A percentile compares a stretch with the other conserved stretches of the same genome.
phyloP scores from a whole-genome alignment of 2,113 vertebrate species.

The Pica pica region DNA sequence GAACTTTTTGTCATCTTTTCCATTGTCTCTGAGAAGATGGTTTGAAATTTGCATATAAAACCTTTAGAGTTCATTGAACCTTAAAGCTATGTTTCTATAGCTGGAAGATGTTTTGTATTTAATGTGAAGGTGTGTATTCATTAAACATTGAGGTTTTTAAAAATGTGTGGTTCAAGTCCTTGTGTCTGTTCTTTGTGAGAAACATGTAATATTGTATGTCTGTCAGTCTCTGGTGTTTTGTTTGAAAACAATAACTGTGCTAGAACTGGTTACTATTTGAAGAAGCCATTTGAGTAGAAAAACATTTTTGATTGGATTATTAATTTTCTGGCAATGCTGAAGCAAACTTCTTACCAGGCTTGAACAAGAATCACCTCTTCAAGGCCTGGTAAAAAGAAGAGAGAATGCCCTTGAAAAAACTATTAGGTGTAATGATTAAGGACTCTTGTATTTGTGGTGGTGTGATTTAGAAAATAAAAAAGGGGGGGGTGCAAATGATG shows the following conservation, averaged over 20 bases:
- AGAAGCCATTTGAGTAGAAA: conserved; percentile 46
- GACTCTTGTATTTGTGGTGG: neutral
- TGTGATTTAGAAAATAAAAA: neutral
- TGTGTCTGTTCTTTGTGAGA: neutral
- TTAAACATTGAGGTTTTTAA: neutral
- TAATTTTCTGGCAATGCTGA: conserved; percentile 23
- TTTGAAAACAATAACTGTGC: neutral
- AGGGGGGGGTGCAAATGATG: neutral
- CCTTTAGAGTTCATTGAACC: neutral
- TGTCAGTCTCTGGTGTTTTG: neutral
- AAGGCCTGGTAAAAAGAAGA: neutral
- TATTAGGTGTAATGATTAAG: neutral
- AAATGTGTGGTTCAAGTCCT: neutral
- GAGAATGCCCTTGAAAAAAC: neutral
- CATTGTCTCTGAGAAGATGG: neutral
- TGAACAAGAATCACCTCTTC: neutral
- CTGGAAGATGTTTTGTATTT: neutral
- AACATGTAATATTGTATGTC: neutral
- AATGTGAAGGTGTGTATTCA: neutral
- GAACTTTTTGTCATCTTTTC: neutral
- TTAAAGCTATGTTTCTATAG: neutral
- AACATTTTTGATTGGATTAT: neutral
- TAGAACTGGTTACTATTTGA: conserved; percentile 1
- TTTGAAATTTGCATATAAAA: neutral
- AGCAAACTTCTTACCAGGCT: neutral